Evolutionary conservation across 1,140 invertebrate species (phyloP), one percentile per base, ranked within the genome.

Genomic region (Halyomorpha halys): DNA sequence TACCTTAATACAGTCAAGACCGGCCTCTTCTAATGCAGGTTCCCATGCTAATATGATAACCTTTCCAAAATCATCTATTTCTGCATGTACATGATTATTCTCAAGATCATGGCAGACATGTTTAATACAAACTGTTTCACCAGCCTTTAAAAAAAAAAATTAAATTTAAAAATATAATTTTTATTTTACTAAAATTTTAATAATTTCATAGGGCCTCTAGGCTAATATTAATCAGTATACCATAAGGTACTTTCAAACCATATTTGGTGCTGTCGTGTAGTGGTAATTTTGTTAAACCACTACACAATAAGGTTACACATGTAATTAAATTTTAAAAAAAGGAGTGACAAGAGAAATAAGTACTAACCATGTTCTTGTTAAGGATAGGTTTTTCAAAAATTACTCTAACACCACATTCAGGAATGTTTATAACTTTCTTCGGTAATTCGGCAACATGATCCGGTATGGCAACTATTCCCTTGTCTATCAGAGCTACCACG

Each of bases 361-460:
- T 49, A 19, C 47, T 49, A 11, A 49, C 47, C 47, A 49, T 49
- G 14, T 18, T 49, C 47, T 19, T 19, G 21, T 49, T 49, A 19
- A 59, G 19, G 5, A 59, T 34, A 27, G 54, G 54, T 8, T 25
- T 27, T 27, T 59, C 25, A 25, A 59, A 59, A 21, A 59, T 25
- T 4, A n/a, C 21, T 15, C 54, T 25, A 2, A 59, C 25, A 59
- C 54, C 54, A 27, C 23, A n/a, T 59, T 59, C 54, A 23, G 54
- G 54, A 27, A 59, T 27, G 5, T 27, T 27, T 1, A 8, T n/a
- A 6, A 59, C 16, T 59, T 59, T 34, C 54, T 59, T 9, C 3
- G 23, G 54, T 11, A 59, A 16, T 23, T 3, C 3, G 2, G 54
- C 54, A 1, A 59, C 54, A 27, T 18, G 19, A n/a, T 34, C 19